These are phyloP conservation scores for Platanista minor DNA, from an alignment of 2,113 vertebrate species.

Conservation along the genomic window DNA sequence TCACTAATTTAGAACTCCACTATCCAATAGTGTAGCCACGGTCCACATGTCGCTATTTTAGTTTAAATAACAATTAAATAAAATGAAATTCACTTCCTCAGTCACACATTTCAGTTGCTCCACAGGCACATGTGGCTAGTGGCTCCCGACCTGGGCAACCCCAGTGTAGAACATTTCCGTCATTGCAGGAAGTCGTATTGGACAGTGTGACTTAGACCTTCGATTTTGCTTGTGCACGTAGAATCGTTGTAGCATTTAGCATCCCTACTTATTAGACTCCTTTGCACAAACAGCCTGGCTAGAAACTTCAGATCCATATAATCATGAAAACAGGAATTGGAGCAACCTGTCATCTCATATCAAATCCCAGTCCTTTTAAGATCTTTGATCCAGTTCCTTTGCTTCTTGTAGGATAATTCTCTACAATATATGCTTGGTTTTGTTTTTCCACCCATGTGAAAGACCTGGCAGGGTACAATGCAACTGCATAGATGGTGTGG, in stretches of 20 bases:
- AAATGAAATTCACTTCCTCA: background rate
- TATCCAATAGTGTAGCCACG: background rate
- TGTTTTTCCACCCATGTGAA: background rate
- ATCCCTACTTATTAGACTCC: background rate
- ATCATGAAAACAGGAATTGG: background rate
- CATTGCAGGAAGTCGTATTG: background rate
- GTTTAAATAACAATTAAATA: background rate
- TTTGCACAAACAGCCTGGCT: background rate
- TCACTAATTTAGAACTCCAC: background rate
- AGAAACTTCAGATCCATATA: background rate
- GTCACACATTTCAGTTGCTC: background rate
- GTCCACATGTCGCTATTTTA: background rate
- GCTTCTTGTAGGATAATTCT: background rate
- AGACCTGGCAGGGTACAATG: background rate
- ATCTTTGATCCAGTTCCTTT: background rate
- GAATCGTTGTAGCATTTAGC: background rate
- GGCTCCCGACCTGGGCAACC: background rate
- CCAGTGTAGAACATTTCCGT: background rate
- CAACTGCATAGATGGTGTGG: background rate
- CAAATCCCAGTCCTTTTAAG: background rate
- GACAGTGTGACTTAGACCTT: background rate
- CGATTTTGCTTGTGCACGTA: background rate
- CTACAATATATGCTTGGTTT: background rate
- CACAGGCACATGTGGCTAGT: background rate
- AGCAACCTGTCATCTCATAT: background rate